Evolutionary conservation across 2,888 invertebrate genomes (phyloP).

Genomic region (Hirtodrosophila confusa): DNA sequence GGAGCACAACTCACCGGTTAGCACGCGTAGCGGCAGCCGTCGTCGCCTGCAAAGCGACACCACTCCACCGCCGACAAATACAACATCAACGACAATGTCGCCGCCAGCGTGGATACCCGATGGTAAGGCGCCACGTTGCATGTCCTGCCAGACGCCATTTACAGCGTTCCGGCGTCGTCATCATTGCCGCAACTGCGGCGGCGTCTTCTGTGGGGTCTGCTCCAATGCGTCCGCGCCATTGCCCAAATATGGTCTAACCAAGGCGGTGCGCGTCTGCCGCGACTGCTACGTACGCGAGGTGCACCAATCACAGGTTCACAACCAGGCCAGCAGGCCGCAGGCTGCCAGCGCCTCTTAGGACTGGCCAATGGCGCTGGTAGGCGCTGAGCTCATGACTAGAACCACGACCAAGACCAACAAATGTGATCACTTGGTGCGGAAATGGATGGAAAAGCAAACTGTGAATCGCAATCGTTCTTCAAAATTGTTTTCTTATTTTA

Average conservation of each 20-base stretch:
- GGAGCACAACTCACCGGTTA: slow-evolving; percentile 82
- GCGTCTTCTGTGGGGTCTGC: slow-evolving; percentile 96
- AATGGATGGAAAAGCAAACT: slow-evolving; percentile 68
- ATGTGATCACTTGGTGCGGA: slow-evolving; percentile 15
- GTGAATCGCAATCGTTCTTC: slow-evolving; percentile 68
- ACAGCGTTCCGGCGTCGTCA: slow-evolving; percentile 97
- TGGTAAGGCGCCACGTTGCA: slow-evolving; percentile 94
- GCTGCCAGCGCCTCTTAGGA: slow-evolving; percentile 76
- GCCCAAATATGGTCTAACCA: slow-evolving; percentile 95
- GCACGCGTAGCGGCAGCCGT: slow-evolving; percentile 71
- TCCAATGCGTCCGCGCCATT: slow-evolving; percentile 96
- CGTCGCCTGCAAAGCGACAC: slow-evolving; percentile 53
- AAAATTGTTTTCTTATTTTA: slow-evolving; percentile 57
- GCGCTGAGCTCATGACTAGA: slow-evolving; percentile 54
- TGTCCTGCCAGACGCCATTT: slow-evolving; percentile 96
- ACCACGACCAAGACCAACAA: slow-evolving; percentile 17
- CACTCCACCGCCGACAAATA: slow-evolving; percentile 39
- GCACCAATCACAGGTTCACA: slow-evolving; percentile 39
- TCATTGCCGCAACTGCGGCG: slow-evolving; percentile 98
- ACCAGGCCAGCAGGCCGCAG: slow-evolving; percentile 47
- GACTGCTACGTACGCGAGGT: slow-evolving; percentile 82
- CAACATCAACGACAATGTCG: slow-evolving; percentile 67
- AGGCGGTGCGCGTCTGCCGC: slow-evolving; percentile 96
- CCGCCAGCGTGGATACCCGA: slow-evolving; percentile 98
- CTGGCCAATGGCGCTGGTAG: slow-evolving; percentile 56